phyloP scores from a whole-genome alignment of 2,888 invertebrate genomes.

The Eledona agricola region DNA sequence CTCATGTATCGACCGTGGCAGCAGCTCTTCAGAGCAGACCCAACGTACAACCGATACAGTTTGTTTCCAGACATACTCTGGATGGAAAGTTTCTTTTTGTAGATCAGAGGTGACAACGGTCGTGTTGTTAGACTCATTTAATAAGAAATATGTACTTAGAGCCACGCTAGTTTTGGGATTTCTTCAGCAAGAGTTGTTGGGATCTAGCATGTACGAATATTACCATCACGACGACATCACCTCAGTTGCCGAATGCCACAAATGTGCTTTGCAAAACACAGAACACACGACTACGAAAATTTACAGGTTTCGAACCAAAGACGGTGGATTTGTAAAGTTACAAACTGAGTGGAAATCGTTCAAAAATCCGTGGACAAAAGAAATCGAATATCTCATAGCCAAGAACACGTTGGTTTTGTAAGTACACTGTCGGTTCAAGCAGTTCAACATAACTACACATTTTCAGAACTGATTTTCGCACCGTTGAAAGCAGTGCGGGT shows the following conservation, averaged over 20 bases:
- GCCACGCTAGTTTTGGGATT: constrained; percentile 89
- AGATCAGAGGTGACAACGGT: constrained; percentile 78
- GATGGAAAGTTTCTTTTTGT: constrained; percentile 94
- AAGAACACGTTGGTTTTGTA: constrained; percentile 82
- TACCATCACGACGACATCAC: constrained; percentile 84
- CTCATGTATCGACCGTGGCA: constrained; percentile 65
- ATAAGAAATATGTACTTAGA: constrained; percentile 63
- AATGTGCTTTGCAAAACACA: constrained; percentile 74
- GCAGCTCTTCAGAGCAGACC: constrained; percentile 58
- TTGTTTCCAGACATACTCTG: constrained; percentile 83
- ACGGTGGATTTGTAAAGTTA: constrained; percentile 75
- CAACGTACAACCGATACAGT: constrained; percentile 73
- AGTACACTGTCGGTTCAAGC: constrained; percentile 48
- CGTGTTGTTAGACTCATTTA: constrained; percentile 5
- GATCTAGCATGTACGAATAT: constrained; percentile 93
- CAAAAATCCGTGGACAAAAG: constrained; percentile 95
- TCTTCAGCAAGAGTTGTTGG: constrained; percentile 90
- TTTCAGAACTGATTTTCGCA: constrained; percentile 63
- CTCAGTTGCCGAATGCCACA: constrained; percentile 83
- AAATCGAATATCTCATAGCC: constrained; percentile 88
- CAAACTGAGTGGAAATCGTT: constrained; percentile 90
- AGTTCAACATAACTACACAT: constrained; percentile 1
- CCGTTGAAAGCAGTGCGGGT: constrained; percentile 63
- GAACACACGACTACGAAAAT: constrained; percentile 73
- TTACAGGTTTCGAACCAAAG: constrained; percentile 83